Base-by-base conservation (phyloP, 2,888 invertebrate genomes). In the Aricia artaxerxes region DNA sequence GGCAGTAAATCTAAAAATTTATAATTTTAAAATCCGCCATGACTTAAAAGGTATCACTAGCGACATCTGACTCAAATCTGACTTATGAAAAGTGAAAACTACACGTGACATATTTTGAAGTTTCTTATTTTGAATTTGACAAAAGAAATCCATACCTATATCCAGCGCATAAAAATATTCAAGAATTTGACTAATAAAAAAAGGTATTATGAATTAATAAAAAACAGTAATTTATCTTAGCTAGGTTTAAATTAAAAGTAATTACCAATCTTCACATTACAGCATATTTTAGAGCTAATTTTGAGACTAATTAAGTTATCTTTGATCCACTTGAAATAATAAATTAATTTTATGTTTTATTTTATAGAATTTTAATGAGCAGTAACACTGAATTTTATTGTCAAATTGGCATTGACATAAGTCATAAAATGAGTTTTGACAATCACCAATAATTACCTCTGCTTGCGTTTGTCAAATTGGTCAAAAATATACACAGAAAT, bases 31-130 rank as follows among this genome's bases (percentile, higher is more conserved):
- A 90, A 92, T 94, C 91, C 92, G 92, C 94, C 94, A 94, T 94
- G 92, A 94, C 92, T 91, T 92, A 88, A 88, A 85, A 64, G 7
- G 86, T 88, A 88, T 87, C 88, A 90, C 88, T 89, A 88, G 90
- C 92, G 94, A 92, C 94, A 93, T 93, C 94, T 93, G 91, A 87
- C 89, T 89, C 85, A 92, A 94, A 93, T 93, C 94, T 93, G 91
- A 87, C 89, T 89, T 85, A 85, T 80, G 81, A 84, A 81, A 81
- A 82, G 72, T 83, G 84, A 88, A 89, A 84, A 86, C 85, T 87
- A 92, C 94, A 94, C 93, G 94, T 94, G 94, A 94, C 92, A 90
- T 87, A 80, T 81, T 72, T 81, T 78, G 86, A 84, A 86, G 89
- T 89, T 89, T 87, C 88, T 88, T 81, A 84, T 85, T 87, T 91